phyloP scores from a whole-genome alignment of 2,888 invertebrate species.

The Seira ritae region DNA sequence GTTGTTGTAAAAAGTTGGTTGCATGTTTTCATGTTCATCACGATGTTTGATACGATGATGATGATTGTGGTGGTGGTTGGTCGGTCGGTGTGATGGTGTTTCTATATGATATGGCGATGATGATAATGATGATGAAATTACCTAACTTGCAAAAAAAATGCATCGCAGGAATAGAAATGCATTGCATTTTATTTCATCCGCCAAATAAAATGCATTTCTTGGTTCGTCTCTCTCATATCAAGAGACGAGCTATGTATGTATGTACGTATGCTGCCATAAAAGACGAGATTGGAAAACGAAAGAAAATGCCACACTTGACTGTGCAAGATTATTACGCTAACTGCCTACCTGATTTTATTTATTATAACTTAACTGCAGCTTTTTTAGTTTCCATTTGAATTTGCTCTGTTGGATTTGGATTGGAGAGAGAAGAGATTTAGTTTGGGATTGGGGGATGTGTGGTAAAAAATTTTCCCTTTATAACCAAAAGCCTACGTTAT shows the following conservation, averaged over 20 bases:
- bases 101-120: too few species aligned
- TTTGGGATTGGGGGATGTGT: background rate
- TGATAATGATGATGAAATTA: background rate
- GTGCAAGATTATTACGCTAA: background rate
- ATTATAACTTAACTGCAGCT: constrained; percentile 1
- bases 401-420: background rate
- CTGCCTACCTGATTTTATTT: background rate
- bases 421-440: background rate
- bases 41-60: too few species aligned
- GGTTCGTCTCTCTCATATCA: background rate
- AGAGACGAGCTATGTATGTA: background rate
- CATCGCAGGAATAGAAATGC: background rate
- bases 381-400: constrained; percentile 5
- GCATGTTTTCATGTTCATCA: constrained; percentile 24
- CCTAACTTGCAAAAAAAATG: background rate
- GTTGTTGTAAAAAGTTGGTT: constrained; percentile 48
- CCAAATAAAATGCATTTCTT: background rate
- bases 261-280: too few species aligned
- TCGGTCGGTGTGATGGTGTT: too few species aligned
- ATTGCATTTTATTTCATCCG: constrained; percentile 6
- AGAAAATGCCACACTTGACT: constrained; percentile 1
- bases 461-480: background rate
- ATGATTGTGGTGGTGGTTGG: too few species aligned
- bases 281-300: background rate
- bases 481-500: background rate